Base-by-base conservation (phyloP, 35 echinoderm and acorn worm genomes). In the Apostichopus parvimensis region DNA sequence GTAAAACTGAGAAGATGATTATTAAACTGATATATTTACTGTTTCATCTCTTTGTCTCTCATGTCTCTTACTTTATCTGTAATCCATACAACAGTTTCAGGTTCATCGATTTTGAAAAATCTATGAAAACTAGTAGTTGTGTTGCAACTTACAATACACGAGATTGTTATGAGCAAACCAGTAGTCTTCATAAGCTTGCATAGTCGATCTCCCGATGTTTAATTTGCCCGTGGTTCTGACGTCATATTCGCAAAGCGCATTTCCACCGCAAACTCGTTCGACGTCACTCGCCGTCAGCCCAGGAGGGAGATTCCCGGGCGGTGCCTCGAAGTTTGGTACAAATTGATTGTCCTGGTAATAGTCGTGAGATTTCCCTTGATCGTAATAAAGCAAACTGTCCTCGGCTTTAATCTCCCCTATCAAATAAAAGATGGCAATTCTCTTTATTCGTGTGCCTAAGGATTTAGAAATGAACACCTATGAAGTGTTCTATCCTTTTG, bases 201-300 rank as follows among this genome's bases (percentile, higher is more conserved):
- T 98, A 6, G 96, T 98, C 8, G 96, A 94, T 86, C 94, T 94
- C 11, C 94, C 96, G 18, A 98, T 89, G 78, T 95, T 79, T 6
- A 98, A 17, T 5, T 94, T 94, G 1, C 94, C 96, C 1, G 96
- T 98, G 5, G 94, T 94, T 60, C 86, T 76, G 15, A 98, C 79
- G 65, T 98, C 96, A 52, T 95, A 98, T 87, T 94, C 92, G 79
- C 96, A 98, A 77, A 78, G 92, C 6, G 6, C 9, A 80, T 98
- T 98, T 6, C 94, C 94, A 56, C 78, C 89, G 73, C 96, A 98
- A 6, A 95, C 75, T 18, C 92, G 24, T 56, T 86, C 87, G 56
- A 97, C 84, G 54, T 94, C 91, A 45, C 72, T 77, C 59, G 68
- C 71, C 8, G 78, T 15, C 8, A 87, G 58, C 5, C 73, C 84